These are phyloP conservation scores for Camponotus pennsylvanicus DNA, from an alignment of 1,140 invertebrate genomes.

Conservation along the genomic window DNA sequence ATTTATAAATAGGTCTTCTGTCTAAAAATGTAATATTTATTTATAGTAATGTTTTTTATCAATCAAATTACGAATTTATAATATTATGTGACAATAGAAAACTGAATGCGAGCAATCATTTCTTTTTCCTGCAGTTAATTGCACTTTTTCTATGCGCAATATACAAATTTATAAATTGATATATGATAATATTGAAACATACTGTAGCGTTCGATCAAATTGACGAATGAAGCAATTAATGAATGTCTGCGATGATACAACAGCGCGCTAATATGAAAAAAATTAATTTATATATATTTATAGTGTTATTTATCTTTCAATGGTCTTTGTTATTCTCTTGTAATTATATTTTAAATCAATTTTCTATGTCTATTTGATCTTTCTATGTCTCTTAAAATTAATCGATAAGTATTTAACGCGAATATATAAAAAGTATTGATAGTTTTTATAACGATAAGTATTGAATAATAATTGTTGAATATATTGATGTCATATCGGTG, in stretches of 20 bases:
- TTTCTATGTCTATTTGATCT: not conserved
- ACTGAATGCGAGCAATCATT: slow-evolving; percentile 5
- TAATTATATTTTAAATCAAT: slow-evolving; percentile 30
- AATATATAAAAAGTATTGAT: not conserved
- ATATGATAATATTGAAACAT: slow-evolving; percentile 27
- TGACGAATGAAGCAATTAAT: slow-evolving; percentile 16
- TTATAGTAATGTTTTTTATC: not conserved
- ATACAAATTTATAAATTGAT: slow-evolving; percentile 38
- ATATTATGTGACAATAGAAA: not conserved
- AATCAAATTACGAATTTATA: not conserved
- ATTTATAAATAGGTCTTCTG: slow-evolving; percentile 8
- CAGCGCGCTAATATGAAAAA: slow-evolving; percentile 6
- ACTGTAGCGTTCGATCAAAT: not conserved
- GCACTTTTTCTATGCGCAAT: slow-evolving; percentile 1
- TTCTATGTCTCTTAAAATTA: not conserved
- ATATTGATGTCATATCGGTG: not conserved
- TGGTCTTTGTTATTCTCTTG: not conserved
- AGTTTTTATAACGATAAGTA: not conserved
- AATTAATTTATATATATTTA: slow-evolving; percentile 32
- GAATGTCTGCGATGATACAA: not conserved
- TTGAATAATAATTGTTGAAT: slow-evolving; percentile 27
- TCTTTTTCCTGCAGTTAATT: not conserved
- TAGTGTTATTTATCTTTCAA: slow-evolving; percentile 1
- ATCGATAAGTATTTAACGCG: not conserved
- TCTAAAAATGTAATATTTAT: not conserved